Evolutionary conservation across 2,797 vertebrate genomes (phyloP), one percentile per base, ranked within the genome.

Genomic region (Hoplostethus mediterraneus): DNA sequence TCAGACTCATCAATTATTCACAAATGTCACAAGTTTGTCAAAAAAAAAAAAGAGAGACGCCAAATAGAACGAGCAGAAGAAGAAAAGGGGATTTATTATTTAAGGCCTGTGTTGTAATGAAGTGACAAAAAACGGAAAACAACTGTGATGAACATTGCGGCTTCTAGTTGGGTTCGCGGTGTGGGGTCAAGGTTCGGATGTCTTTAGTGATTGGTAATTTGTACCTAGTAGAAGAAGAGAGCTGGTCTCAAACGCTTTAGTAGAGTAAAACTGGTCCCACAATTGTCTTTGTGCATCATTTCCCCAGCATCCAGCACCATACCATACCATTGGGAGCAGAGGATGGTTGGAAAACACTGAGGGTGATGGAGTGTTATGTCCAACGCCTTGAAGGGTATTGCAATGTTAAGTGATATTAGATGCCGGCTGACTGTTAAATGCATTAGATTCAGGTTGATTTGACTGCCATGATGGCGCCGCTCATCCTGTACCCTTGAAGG

Each of bases 321-420:
- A 61, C 68, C 17, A 8, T 51, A 25, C 51, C 44, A 14, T 14
- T 36, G 49, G 63, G 31, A 44, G n/a, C 44, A 21, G 55, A 44
- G 21, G 33, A 17, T 16, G 44, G 44, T 13, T 25, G 12, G 47
- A 52, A 63, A 67, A 64, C 49, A 21, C 4, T 55, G 58, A 54
- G 31, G 13, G 14, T 63, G 74, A 77, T 71, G 33, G 52, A 73
- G 44, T 45, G 36, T 63, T 51, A 42, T 61, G 58, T 14, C 33
- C 31, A 30, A 52, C 17, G 2, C 65, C 16, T 66, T 80, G 71
- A 89, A 89, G 82, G 87, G 70, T 72, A 73, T 31, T n/a, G 51
- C 89, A 91, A 81, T 72, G 84, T 86, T 88, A 87, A 90, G 81
- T 84, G 83, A 79, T 80, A 87, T 86, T 82, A 83, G 73, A 82